A percentile compares a stretch with the other conserved stretches of the same genome.
These are phyloP conservation scores for Hippocampus kuda DNA, from an alignment of 2,797 vertebrate species.

Conservation along the genomic window DNA sequence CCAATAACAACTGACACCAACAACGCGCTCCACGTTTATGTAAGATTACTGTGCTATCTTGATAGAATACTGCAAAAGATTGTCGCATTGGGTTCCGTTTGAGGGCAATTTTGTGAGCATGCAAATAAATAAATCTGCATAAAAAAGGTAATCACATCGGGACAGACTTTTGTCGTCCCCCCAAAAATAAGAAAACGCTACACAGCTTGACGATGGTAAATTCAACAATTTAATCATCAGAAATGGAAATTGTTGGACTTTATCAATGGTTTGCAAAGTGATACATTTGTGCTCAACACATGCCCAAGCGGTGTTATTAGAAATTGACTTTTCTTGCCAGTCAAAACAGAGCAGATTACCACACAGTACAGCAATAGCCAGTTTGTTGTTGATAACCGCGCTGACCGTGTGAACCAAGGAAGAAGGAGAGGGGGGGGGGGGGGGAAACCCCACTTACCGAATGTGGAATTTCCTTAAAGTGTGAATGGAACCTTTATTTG, in stretches of 20 bases:
- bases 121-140: neutral
- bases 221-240: neutral
- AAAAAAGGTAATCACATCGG: neutral
- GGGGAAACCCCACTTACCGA: conserved; percentile 54
- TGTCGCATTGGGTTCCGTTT: neutral
- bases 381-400: conserved; percentile 52
- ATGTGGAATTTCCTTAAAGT: conserved; percentile 31
- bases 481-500: neutral
- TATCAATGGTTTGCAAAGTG: too few species aligned
- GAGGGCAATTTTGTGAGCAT: neutral
- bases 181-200: neutral
- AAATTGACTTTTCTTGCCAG: neutral
- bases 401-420: conserved; percentile 20
- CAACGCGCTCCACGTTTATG: neutral
- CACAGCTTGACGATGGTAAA: neutral
- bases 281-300: neutral
- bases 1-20: neutral
- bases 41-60: neutral
- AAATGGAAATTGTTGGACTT: neutral
- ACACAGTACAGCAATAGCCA: conserved; percentile 8
- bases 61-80: neutral
- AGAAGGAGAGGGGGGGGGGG: neutral
- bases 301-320: neutral
- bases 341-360: conserved; percentile 1
- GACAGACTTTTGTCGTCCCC: neutral